A percentile compares a stretch with the other conserved stretches of the same genome.
These are phyloP conservation scores for Masticophis lateralis DNA, from an alignment of 2,797 vertebrate genomes.

Conservation along the genomic window DNA sequence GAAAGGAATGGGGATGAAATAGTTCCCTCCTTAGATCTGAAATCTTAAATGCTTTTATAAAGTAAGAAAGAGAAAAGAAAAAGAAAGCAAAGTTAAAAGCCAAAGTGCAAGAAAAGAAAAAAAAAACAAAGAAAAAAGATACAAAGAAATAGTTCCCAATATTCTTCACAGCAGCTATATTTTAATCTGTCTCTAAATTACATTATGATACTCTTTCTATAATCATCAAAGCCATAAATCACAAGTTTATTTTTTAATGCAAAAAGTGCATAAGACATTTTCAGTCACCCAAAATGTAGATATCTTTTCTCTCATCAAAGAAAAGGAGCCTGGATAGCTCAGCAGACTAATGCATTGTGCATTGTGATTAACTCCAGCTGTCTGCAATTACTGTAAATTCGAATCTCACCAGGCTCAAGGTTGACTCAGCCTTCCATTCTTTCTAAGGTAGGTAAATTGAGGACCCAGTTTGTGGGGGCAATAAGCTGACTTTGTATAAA, in stretches of 20 bases:
- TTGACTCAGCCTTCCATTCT: too few relatives aligned
- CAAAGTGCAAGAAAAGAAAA: background rate
- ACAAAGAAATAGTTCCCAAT: background rate
- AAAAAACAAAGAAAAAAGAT: background rate
- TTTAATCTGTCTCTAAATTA: background rate
- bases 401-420: too few relatives aligned
- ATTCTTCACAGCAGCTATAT: background rate
- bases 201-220: background rate
- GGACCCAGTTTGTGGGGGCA: too few relatives aligned
- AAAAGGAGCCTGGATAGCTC: too few relatives aligned
- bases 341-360: too few relatives aligned
- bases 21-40: background rate
- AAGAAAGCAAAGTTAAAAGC: background rate
- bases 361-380: too few relatives aligned
- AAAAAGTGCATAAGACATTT: background rate
- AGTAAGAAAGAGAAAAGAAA: background rate
- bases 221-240: background rate
- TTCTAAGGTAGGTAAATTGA: too few relatives aligned
- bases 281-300: background rate
- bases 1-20: background rate
- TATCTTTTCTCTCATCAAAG: background rate
- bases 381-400: too few relatives aligned
- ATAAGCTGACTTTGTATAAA: too few relatives aligned
- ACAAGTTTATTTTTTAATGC: background rate
- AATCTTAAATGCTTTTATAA: background rate